phyloP scores from a whole-genome alignment of 1,140 invertebrate species.

The Ostrea denselamellosa region DNA sequence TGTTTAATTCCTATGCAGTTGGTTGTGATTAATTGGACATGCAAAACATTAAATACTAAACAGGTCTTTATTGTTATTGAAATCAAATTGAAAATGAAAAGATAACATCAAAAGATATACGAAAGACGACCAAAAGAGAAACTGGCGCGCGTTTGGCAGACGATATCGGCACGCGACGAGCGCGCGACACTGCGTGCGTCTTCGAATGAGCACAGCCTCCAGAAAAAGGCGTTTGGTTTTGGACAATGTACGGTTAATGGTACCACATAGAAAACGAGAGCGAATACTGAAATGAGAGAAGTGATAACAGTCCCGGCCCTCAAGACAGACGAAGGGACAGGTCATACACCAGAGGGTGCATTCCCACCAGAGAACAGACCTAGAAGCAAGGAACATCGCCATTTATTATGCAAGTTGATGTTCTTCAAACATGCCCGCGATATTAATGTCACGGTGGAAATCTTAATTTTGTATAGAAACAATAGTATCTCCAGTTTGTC shows the following conservation, averaged over 20 bases:
- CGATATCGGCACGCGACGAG: slow-evolving; percentile 13
- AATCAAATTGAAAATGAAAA: slow-evolving; percentile 32
- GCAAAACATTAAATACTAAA: slow-evolving; percentile 29
- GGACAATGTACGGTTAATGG: slow-evolving; percentile 4
- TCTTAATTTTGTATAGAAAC: too few relatives aligned
- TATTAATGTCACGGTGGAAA: too few relatives aligned
- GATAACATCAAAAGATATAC: slow-evolving; percentile 35
- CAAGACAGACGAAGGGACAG: not conserved
- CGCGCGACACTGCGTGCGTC: slow-evolving; percentile 8
- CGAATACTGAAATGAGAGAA: slow-evolving; percentile 29
- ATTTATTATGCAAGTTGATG: too few relatives aligned
- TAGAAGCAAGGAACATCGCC: not conserved
- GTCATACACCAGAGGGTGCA: not conserved
- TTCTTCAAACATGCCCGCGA: too few relatives aligned
- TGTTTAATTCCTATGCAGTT: slow-evolving; percentile 29
- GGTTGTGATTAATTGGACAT: slow-evolving; percentile 30
- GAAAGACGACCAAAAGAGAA: not conserved
- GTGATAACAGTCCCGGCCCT: not conserved
- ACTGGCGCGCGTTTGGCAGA: not conserved
- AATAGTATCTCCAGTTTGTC: too few relatives aligned
- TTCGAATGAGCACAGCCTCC: not conserved
- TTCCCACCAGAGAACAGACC: not conserved
- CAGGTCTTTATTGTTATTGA: slow-evolving; percentile 35
- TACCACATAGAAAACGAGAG: not conserved
- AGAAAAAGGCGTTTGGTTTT: slow-evolving; percentile 7